A percentile compares a stretch with the other conserved stretches of the same genome.
phyloP scores from a whole-genome alignment of 2,888 invertebrate genomes.

The Tipula vernalis region DNA sequence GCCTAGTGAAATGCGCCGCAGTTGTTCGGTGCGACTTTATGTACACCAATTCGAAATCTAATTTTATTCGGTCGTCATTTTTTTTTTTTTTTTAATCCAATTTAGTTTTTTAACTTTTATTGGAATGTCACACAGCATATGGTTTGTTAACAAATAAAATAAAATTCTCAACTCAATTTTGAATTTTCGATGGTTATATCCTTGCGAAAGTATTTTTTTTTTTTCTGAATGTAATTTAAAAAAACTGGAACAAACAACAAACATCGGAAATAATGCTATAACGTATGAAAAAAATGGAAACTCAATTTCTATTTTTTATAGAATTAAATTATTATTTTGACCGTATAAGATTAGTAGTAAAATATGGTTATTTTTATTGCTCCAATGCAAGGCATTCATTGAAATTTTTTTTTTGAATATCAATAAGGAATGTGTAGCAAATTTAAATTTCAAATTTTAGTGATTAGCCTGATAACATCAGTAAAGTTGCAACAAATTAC shows the following conservation, averaged over 20 bases:
- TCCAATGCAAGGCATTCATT: too few relatives aligned
- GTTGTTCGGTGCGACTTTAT: neutral
- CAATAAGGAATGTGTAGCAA: too few relatives aligned
- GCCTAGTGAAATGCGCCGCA: neutral
- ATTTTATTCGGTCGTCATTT: neutral
- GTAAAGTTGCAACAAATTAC: too few relatives aligned
- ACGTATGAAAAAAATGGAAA: neutral
- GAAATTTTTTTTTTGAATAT: too few relatives aligned
- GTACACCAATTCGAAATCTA: neutral
- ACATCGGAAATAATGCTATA: neutral
- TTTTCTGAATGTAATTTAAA: neutral
- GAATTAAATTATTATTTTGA: neutral
- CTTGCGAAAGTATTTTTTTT: neutral
- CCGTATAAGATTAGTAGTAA: too few relatives aligned
- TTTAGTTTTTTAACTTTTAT: neutral
- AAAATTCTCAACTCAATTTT: neutral
- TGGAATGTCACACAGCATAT: neutral
- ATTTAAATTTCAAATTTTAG: too few relatives aligned
- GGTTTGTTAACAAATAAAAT: neutral
- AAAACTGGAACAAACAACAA: neutral
- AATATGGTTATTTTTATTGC: too few relatives aligned
- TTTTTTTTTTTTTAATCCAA: neutral
- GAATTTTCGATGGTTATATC: neutral
- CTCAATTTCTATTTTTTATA: neutral
- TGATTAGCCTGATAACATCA: too few relatives aligned